Evolutionary conservation across 2,888 invertebrate species (phyloP), one percentile per base, ranked within the genome.

Genomic region (Leucozona laternaria): DNA sequence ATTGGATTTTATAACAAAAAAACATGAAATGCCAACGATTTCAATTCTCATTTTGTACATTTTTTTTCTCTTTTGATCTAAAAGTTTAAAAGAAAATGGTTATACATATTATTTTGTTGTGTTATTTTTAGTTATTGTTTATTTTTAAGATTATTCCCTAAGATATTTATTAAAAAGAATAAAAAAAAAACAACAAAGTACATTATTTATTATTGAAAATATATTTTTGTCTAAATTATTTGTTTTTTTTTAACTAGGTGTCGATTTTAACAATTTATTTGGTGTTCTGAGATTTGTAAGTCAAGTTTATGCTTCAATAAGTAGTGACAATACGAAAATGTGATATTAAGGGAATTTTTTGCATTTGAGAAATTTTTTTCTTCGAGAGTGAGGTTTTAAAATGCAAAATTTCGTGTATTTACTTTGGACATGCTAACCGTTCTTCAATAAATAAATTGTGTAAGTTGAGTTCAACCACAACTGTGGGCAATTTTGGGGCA

Each of bases 61-160:
- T 78, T 45, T 78, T 43, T 60, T 72, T 72, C 57, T 58, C 58
- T 48, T 68, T 62, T 34, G 55, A 37, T 78, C 28, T 60, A 48
- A 31, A 40, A 53, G 10, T 53, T 60, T 15, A 70, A 64, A 71
- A 17, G 22, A 71, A 40, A 50, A 43, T 62, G 50, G 62, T 64
- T 79, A 71, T 31, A 7, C 6, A 31, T 79, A 81, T 66, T 77
- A 57, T 72, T 77, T 79, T 82, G 78, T 82, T 86, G 82, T 82
- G 86, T 82, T 86, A 71, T 85, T 86, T 82, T 79, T 75, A 81
- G 68, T 80, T 85, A 75, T 86, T 81, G 78, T 82, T 86, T 86
- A 86, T 58, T 86, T 86, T 58, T 86, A 86, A 79, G 78, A 81
- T 72, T 71, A 60, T 70, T 70, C 78, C 66, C 53, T 86, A 86